phyloP scores from a whole-genome alignment of 2,888 invertebrate genomes.

The Lochmaea capreae region DNA sequence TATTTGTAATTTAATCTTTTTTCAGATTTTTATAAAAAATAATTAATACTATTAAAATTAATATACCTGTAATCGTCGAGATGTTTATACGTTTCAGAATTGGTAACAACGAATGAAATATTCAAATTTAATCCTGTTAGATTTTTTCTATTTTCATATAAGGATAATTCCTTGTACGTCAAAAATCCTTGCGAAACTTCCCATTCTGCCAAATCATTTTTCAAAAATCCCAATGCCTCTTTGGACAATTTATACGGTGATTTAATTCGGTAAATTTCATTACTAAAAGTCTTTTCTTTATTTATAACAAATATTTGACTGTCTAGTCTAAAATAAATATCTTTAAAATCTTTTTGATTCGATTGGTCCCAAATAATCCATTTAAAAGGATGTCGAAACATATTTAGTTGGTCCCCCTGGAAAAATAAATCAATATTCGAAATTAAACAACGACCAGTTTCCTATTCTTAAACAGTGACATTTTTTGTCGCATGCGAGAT shows the following conservation, averaged over 20 bases:
- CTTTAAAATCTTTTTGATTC: conserved; percentile 28
- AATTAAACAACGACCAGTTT: background rate
- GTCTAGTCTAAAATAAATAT: conserved; percentile 50
- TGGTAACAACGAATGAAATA: conserved; percentile 59
- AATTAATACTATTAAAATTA: background rate
- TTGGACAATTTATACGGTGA: conserved; percentile 50
- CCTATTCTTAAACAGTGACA: too few species aligned
- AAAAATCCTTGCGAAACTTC: conserved; percentile 32
- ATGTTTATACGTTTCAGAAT: conserved; percentile 64
- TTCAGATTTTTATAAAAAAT: too few species aligned
- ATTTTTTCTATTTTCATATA: conserved; percentile 34
- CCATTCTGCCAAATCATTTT: conserved; percentile 44
- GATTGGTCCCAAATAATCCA: conserved; percentile 52
- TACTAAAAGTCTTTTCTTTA: conserved; percentile 24
- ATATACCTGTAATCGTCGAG: conserved; percentile 63
- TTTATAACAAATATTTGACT: conserved; percentile 52
- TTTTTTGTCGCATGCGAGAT: too few species aligned
- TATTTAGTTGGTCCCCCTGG: conserved; percentile 49
- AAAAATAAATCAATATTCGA: conserved; percentile 10
- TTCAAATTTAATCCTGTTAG: conserved; percentile 54
- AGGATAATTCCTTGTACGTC: conserved; percentile 31
- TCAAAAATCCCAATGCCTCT: conserved; percentile 31
- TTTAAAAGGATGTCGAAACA: conserved; percentile 52
- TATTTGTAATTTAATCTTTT: too few species aligned
- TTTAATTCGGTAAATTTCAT: conserved; percentile 43